Conservation (phyloP, 2,797 vertebrate species). For the Gymnothorax reevesii region DNA sequence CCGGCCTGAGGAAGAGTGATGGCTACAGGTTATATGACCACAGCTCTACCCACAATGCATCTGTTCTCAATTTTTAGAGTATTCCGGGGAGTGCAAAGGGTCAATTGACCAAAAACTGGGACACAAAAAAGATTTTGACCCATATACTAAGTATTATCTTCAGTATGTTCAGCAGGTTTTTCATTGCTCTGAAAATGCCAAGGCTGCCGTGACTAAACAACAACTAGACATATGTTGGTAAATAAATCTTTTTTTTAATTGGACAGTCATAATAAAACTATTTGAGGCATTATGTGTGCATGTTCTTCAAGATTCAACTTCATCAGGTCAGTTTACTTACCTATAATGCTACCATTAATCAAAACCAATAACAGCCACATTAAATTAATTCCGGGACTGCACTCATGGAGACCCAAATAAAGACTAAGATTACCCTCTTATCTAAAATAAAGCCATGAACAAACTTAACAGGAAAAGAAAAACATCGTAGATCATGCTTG, state of each 20-base stretch:
- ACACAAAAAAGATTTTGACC: background rate
- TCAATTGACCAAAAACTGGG: no score
- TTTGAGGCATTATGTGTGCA: background rate
- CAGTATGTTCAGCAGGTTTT: background rate
- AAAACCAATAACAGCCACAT: background rate
- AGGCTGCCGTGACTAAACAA: background rate
- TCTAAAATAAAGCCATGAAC: background rate
- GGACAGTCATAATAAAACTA: no score
- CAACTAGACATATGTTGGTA: background rate
- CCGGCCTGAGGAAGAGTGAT: slow-evolving; percentile 20
- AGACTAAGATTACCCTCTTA: background rate
- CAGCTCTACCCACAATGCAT: background rate
- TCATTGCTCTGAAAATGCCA: background rate
- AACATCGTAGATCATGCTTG: background rate
- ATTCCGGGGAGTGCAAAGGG: background rate
- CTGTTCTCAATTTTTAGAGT: background rate
- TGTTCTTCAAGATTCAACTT: background rate
- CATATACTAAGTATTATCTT: background rate
- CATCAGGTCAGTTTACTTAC: background rate
- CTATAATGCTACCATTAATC: background rate
- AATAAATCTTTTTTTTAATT: background rate
- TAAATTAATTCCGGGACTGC: background rate
- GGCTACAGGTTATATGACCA: background rate
- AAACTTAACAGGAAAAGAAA: background rate
- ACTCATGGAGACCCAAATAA: background rate